These are phyloP conservation scores for Syngnathus rostellatus DNA, from an alignment of 2,797 vertebrate genomes.

Conservation along the genomic window DNA sequence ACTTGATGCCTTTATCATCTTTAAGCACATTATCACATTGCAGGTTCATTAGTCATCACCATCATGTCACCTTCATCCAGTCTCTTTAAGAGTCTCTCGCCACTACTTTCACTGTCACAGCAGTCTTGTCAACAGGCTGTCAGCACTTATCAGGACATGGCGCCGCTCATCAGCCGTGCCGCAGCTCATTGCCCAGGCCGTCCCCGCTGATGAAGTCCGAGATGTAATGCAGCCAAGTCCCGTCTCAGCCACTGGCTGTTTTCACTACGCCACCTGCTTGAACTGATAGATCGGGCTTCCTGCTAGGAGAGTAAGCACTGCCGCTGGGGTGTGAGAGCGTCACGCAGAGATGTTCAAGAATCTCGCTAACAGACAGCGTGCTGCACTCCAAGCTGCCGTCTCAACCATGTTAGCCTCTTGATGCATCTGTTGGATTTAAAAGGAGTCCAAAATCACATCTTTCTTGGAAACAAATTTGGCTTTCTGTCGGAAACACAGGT, in stretches of 20 bases:
- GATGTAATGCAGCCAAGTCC: conserved; percentile 26
- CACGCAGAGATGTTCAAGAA: conserved; percentile 19
- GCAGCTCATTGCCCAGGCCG: conserved; percentile 49
- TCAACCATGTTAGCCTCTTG: background rate
- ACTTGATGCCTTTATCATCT: background rate
- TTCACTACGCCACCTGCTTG: conserved; percentile 30
- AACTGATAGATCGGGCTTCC: conserved; percentile 40
- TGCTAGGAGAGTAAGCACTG: conserved; percentile 26
- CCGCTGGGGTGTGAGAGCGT: conserved; percentile 26
- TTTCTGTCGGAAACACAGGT: too few relatives aligned
- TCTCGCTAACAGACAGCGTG: conserved; percentile 19
- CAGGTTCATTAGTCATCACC: conserved; percentile 9
- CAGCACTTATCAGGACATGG: conserved; percentile 40
- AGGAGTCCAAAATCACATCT: background rate
- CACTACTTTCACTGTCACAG: conserved; percentile 35
- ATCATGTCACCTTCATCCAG: conserved; percentile 15
- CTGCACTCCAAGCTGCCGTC: conserved; percentile 7
- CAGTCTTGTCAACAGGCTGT: conserved; percentile 46
- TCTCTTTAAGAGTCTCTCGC: conserved; percentile 28
- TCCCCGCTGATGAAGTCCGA: conserved; percentile 38
- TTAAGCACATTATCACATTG: background rate
- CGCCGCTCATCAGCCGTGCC: conserved; percentile 37
- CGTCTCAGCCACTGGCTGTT: conserved; percentile 30
- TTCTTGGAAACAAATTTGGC: background rate
- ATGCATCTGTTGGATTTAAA: background rate